phyloP scores from a whole-genome alignment of 2,888 invertebrate genomes.

The Trachelus iudaicus region DNA sequence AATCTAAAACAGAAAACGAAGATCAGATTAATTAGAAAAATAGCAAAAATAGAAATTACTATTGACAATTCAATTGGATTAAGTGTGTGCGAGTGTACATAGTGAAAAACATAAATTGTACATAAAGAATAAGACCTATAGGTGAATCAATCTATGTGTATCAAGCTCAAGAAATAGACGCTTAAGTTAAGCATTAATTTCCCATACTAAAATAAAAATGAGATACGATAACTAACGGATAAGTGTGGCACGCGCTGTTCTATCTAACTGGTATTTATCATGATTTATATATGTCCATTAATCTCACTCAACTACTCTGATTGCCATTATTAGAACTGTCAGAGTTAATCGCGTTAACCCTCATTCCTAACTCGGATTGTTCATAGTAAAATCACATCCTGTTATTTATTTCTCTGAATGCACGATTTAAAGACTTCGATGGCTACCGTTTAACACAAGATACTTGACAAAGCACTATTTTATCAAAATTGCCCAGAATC shows the following conservation, averaged over 20 bases:
- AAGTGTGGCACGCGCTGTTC: not conserved
- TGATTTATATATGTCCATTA: not conserved
- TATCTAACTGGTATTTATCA: not conserved
- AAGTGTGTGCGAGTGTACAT: not conserved
- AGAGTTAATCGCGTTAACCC: not conserved
- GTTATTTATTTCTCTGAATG: conserved; percentile 23
- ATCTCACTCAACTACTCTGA: not conserved
- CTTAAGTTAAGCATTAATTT: too few species aligned
- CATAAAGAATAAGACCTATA: not conserved
- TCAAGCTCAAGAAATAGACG: not conserved
- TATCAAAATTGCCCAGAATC: not conserved
- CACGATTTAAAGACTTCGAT: not conserved
- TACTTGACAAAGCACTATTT: not conserved
- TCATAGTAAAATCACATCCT: conserved; percentile 8
- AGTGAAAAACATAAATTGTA: not conserved
- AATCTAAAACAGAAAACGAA: conserved; percentile 4
- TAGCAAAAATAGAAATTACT: not conserved
- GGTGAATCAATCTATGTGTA: not conserved
- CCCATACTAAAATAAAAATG: not conserved
- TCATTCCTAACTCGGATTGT: not conserved
- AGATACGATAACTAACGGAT: not conserved
- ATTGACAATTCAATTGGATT: not conserved
- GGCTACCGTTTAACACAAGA: not conserved
- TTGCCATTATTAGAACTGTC: not conserved
- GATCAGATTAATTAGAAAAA: not conserved